Percentiles rank a stretch among this genome's conserved stretches.
These are phyloP conservation scores for Lasioglossum morio DNA, from an alignment of 2,888 invertebrate species.

Conservation along the genomic window DNA sequence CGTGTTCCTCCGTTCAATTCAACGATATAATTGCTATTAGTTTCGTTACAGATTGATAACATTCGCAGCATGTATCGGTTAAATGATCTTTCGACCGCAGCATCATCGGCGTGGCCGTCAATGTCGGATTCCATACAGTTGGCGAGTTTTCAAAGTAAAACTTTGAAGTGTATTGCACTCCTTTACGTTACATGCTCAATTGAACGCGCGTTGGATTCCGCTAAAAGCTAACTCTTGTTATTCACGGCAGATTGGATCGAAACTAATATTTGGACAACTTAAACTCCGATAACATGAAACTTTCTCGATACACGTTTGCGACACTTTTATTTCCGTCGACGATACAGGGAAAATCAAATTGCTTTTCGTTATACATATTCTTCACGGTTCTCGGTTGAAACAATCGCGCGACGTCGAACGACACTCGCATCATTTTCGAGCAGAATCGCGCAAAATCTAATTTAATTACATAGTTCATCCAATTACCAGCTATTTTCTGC, in stretches of 20 bases:
- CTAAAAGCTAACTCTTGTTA: conserved; percentile 6
- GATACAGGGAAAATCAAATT: not conserved
- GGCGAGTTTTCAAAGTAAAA: conserved; percentile 13
- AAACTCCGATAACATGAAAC: too few species aligned
- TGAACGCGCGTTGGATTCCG: conserved; percentile 23
- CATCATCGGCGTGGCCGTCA: not conserved
- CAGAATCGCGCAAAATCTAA: not conserved
- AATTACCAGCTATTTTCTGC: not conserved
- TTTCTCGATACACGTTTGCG: not conserved
- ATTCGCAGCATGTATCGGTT: not conserved
- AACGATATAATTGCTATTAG: not conserved
- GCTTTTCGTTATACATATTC: not conserved
- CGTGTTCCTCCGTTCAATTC: not conserved
- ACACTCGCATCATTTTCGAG: not conserved
- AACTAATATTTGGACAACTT: conserved; percentile 9
- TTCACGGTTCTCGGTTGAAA: not conserved
- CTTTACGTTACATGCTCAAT: conserved; percentile 30
- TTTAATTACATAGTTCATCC: not conserved
- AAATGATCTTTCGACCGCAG: conserved; percentile 5
- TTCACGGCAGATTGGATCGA: conserved; percentile 1
- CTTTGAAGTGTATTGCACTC: not conserved
- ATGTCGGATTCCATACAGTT: not conserved
- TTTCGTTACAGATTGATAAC: conserved; percentile 19
- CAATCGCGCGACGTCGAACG: not conserved
- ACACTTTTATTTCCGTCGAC: not conserved